These are phyloP conservation scores for Rotaria socialis DNA, from an alignment of 2,888 invertebrate species.

Conservation along the genomic window DNA sequence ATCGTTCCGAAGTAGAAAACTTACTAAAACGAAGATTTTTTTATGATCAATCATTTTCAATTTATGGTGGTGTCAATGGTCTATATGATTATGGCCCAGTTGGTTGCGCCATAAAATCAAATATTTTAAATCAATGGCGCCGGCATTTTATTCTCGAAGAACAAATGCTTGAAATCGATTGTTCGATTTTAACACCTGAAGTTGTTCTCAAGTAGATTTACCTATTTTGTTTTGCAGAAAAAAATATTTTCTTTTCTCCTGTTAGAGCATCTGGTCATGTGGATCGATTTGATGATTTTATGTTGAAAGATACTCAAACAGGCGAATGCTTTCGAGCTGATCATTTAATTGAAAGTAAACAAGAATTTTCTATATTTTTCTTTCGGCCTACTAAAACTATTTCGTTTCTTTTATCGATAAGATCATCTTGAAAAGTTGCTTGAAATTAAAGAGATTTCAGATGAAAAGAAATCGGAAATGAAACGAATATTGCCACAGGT, in stretches of 20 bases:
- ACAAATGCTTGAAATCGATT: slow-evolving; percentile 45
- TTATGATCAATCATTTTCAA: slow-evolving; percentile 46
- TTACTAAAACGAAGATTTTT: slow-evolving; percentile 45
- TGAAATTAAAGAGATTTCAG: not conserved
- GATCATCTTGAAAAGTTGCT: not conserved
- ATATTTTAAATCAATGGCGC: slow-evolving; percentile 40
- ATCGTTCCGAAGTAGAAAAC: slow-evolving; percentile 29
- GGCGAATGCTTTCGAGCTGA: slow-evolving; percentile 43
- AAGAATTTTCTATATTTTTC: not conserved
- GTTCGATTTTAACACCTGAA: slow-evolving; percentile 46
- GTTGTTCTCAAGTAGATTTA: not conserved
- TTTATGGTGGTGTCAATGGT: slow-evolving; percentile 45
- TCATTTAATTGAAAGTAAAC: slow-evolving; percentile 40
- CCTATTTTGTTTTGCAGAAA: not conserved
- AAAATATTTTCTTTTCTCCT: too few relatives aligned
- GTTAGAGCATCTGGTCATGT: slow-evolving; percentile 43
- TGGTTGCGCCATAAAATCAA: slow-evolving; percentile 41
- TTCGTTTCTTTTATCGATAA: not conserved
- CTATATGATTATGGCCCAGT: slow-evolving; percentile 46
- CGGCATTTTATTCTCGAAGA: slow-evolving; percentile 42
- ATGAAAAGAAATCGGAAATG: not conserved
- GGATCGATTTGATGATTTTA: slow-evolving; percentile 43
- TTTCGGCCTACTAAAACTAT: not conserved
- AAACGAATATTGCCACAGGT: not conserved
- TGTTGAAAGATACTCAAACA: slow-evolving; percentile 41